A percentile compares a stretch with the other conserved stretches of the same genome.
These are phyloP conservation scores for Psephotus haematonotus DNA, from an alignment of 2,113 vertebrate genomes.

Conservation along the genomic window DNA sequence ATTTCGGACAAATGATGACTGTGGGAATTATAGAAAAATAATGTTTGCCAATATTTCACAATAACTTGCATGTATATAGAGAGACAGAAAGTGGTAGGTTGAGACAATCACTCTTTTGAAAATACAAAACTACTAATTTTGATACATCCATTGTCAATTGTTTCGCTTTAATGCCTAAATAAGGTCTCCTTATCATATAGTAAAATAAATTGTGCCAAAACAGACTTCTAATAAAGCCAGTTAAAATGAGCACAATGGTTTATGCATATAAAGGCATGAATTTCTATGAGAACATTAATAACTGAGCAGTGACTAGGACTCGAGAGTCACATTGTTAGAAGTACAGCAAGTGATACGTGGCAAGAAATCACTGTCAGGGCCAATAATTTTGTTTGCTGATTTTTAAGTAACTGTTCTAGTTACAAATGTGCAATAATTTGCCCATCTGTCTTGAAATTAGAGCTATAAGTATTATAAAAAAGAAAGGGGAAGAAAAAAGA, in stretches of 20 bases:
- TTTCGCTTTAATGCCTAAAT: background rate
- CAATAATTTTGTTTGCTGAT: background rate
- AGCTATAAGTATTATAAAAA: background rate
- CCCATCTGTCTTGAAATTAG: background rate
- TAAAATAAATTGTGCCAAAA: background rate
- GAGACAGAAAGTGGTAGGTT: background rate
- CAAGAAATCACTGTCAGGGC: background rate
- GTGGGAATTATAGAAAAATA: background rate
- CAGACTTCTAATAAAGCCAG: background rate
- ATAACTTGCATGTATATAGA: background rate
- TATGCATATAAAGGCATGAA: background rate
- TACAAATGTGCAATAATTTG: background rate
- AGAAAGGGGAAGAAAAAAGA: background rate
- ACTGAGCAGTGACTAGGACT: background rate
- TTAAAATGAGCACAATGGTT: background rate
- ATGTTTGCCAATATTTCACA: background rate
- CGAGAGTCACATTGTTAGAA: background rate
- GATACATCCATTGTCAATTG: background rate
- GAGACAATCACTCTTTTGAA: background rate
- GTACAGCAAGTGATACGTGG: background rate
- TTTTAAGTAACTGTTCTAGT: background rate
- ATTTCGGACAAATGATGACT: background rate
- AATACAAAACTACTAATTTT: background rate
- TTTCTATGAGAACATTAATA: background rate
- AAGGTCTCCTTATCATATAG: background rate